A percentile compares a stretch with the other conserved stretches of the same genome.
Evolutionary conservation across 2,888 invertebrate genomes (phyloP).

Genomic region (Dichetophora obliterata): DNA sequence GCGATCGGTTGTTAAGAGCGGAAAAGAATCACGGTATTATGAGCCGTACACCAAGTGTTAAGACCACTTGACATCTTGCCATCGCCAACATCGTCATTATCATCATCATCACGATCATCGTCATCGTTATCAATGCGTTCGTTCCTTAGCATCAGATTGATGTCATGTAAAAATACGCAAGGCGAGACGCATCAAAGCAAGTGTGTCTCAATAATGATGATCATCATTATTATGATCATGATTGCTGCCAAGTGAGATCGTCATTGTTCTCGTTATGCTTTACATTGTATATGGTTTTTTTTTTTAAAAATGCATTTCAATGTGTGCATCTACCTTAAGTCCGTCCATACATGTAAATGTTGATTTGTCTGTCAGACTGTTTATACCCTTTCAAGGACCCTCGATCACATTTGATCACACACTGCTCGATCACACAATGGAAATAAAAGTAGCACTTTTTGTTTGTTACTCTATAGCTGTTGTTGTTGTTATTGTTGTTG

Average conservation of each 20-base stretch:
- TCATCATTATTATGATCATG: conserved; percentile 37
- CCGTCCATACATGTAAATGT: conserved; percentile 26
- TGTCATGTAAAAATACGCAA: conserved; percentile 8
- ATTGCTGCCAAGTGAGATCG: not conserved
- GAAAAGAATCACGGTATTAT: not conserved
- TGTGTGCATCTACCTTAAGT: conserved; percentile 21
- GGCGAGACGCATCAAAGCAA: conserved; percentile 48
- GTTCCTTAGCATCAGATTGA: conserved; percentile 4
- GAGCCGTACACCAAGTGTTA: not conserved
- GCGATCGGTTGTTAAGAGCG: conserved; percentile 1
- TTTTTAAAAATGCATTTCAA: not conserved
- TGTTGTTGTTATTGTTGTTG: conserved; percentile 34
- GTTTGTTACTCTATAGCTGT: conserved; percentile 33
- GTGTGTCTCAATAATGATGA: conserved; percentile 43
- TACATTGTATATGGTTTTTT: not conserved
- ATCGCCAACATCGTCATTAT: not conserved
- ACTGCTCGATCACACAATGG: conserved; percentile 28
- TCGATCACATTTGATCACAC: conserved; percentile 56
- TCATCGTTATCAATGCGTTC: not conserved
- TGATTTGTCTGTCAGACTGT: conserved; percentile 42
- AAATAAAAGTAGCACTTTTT: conserved; percentile 33
- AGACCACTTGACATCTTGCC: conserved; percentile 33
- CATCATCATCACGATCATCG: not conserved
- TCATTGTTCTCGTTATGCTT: conserved; percentile 31
- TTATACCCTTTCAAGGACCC: conserved; percentile 65